Percentiles rank a stretch among this genome's conserved stretches.
These are phyloP conservation scores for Plotosus lineatus DNA, from an alignment of 2,113 vertebrate species.

Conservation along the genomic window DNA sequence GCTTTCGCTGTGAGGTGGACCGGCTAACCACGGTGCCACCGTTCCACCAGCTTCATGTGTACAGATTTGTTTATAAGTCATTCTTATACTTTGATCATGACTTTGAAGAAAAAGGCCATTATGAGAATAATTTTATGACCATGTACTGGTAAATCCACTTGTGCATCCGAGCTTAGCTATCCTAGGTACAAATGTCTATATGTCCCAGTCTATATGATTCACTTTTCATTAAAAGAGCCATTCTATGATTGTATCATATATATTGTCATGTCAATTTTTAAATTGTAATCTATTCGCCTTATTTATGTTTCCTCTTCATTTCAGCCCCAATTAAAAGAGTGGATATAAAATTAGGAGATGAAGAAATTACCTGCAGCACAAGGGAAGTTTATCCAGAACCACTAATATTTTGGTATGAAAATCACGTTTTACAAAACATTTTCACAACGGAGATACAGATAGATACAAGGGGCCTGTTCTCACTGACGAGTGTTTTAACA, in stretches of 20 bases:
- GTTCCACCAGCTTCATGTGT: too few species aligned
- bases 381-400: constrained; percentile 56
- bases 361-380: constrained; percentile 59
- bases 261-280: background rate
- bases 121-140: too few species aligned
- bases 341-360: constrained; percentile 25
- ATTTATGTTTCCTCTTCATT: background rate
- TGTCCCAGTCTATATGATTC: too few species aligned
- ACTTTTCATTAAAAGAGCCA: background rate
- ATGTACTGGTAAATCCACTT: too few species aligned
- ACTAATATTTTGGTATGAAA: constrained; percentile 59
- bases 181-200: too few species aligned
- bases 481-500: background rate
- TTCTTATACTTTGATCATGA: too few species aligned
- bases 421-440: rapidly evolving
- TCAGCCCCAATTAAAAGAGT: constrained; percentile 57
- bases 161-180: too few species aligned
- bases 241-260: background rate
- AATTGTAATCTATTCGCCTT: background rate
- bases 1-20: too few species aligned
- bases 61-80: too few species aligned
- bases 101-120: too few species aligned
- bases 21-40: too few species aligned
- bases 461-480: constrained; percentile 12
- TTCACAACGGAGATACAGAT: background rate